phyloP scores from a whole-genome alignment of 2,113 vertebrate genomes.

The Myotis brandtii region DNA sequence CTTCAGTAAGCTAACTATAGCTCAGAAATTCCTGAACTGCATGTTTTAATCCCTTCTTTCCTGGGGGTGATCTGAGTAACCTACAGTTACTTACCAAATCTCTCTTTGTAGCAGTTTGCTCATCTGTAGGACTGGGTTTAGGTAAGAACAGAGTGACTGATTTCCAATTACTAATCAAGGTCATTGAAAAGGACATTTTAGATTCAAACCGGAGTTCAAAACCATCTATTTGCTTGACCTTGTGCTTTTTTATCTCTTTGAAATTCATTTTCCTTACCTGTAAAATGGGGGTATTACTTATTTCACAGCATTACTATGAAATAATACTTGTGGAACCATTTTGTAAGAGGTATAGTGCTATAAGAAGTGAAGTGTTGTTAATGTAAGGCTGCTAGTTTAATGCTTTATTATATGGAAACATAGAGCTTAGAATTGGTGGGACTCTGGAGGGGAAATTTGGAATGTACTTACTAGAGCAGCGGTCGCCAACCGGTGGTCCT shows the following conservation, averaged over 20 bases:
- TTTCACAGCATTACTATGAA: slow-evolving; percentile 18
- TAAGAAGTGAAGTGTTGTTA: neutral
- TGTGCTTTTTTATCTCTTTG: slow-evolving; percentile 15
- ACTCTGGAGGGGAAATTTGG: neutral
- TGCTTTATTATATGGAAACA: neutral
- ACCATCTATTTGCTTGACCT: slow-evolving; percentile 12
- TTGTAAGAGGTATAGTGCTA: neutral
- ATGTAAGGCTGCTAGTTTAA: neutral
- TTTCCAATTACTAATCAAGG: neutral
- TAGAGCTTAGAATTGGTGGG: neutral
- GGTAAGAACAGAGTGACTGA: neutral
- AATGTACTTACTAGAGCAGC: neutral
- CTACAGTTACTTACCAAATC: neutral
- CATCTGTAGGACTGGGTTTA: neutral
- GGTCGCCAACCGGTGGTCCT: too few species aligned
- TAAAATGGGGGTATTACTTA: slow-evolving; percentile 1
- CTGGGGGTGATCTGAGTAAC: neutral
- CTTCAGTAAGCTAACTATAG: slow-evolving; percentile 36
- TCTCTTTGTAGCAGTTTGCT: neutral
- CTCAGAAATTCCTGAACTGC: slow-evolving; percentile 1
- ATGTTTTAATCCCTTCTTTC: neutral
- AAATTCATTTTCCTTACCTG: neutral
- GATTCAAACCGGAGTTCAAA: slow-evolving; percentile 3
- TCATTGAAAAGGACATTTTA: slow-evolving; percentile 8
- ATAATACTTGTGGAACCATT: neutral